Evolutionary conservation across 1,140 invertebrate genomes (phyloP).

Genomic region (Macrotrachela quadricornifera): DNA sequence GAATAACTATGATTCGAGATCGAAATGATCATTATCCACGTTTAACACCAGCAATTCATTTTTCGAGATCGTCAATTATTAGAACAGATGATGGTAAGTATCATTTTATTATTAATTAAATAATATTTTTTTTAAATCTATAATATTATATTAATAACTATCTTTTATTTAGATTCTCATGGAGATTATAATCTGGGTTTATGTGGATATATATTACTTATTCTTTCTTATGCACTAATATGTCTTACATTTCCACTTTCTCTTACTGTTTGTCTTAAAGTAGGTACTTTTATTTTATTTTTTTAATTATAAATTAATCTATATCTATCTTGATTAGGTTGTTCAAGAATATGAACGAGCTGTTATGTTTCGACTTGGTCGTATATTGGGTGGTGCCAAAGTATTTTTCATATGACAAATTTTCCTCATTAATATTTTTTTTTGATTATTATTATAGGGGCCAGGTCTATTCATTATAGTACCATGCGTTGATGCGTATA

Average conservation of each 20-base stretch:
- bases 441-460: conserved; percentile 14
- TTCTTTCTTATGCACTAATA: conserved; percentile 62
- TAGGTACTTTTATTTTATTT: conserved; percentile 31
- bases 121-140: no score
- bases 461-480: conserved; percentile 39
- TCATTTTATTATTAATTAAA: no score
- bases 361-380: conserved; percentile 11
- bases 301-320: no score
- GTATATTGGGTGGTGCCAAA: conserved; percentile 28
- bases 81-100: no score
- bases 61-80: no score
- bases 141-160: no score
- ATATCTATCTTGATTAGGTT: conserved; percentile 13
- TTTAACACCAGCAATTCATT: no score
- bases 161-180: no score
- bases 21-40: no score
- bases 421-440: neutral
- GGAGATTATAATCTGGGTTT: conserved; percentile 35
- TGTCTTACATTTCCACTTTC: conserved; percentile 73
- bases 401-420: conserved; percentile 21
- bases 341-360: conserved; percentile 36
- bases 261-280: conserved; percentile 75
- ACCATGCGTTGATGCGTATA: conserved; percentile 39
- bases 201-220: conserved; percentile 63
- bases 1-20: no score